phyloP scores from a whole-genome alignment of 2,113 vertebrate genomes.

The Datnioides undecimradiatus region DNA sequence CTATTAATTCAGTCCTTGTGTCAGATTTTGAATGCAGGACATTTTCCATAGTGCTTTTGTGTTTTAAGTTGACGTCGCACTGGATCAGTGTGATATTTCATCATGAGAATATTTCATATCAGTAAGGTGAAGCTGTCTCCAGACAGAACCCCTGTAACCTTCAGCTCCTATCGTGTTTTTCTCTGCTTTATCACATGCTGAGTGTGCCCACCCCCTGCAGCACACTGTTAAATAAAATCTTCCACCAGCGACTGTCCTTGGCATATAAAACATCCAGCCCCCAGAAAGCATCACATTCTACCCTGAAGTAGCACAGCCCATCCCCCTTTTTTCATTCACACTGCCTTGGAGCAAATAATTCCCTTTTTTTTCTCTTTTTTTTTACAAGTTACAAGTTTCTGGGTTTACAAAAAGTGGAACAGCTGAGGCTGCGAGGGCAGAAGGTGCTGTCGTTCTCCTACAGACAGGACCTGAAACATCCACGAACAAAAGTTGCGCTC shows the following conservation, averaged over 20 bases:
- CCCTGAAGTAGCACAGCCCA: conserved; percentile 21
- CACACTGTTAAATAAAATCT: not conserved
- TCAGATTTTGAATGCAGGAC: no score
- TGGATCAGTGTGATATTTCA: not conserved
- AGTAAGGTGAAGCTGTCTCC: not conserved
- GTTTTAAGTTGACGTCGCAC: no score
- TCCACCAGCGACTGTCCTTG: conserved; percentile 55
- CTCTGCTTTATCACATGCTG: not conserved
- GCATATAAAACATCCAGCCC: conserved; percentile 25
- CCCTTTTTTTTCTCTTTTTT: no score
- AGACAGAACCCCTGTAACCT: not conserved
- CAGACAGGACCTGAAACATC: conserved; percentile 2
- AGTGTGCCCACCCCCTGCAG: not conserved
- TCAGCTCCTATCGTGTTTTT: not conserved
- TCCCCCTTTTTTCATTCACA: conserved; percentile 48
- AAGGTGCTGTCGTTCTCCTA: conserved; percentile 4
- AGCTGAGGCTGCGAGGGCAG: conserved; percentile 34
- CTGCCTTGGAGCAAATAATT: conserved; percentile 27
- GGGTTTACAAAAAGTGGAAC: conserved; percentile 42
- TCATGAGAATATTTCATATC: not conserved
- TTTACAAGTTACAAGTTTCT: conserved; percentile 13
- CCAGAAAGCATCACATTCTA: conserved; percentile 34
- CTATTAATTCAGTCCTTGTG: not conserved
- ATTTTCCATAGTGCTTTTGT: no score
- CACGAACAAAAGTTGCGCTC: not conserved